Evolutionary conservation across 2,888 invertebrate species (phyloP), one percentile per base, ranked within the genome.

Genomic region (Spodoptera picta): DNA sequence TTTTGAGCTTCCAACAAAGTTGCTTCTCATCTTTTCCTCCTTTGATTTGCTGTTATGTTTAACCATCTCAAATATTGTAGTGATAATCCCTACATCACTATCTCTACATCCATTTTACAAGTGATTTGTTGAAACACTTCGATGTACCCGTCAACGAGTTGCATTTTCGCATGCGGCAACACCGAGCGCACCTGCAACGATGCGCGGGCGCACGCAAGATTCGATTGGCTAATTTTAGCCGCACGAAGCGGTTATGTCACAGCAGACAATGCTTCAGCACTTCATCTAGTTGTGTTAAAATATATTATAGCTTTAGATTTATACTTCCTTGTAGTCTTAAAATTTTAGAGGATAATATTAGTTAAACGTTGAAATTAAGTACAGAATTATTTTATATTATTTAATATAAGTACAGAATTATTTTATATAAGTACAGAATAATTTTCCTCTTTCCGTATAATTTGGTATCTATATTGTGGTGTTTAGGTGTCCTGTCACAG

Each of bases 181-280:
- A 89, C 86, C 43, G 70, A 63, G 58, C 82, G 83, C 91, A 93
- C 92, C 93, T 93, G 93, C 92, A 89, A 64, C 83, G 91, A 91
- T 91, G 92, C 92, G 91, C 89, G 69, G 66, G 88, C 89, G 89
- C 89, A 86, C 81, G 77, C 83, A 69, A 79, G 78, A 75, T 84
- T 80, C 85, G 80, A 87, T 89, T 84, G 86, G 87, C 84, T 93
- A 93, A 92, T 87, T 90, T 89, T 93, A 93, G 89, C 84, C 68
- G 65, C 83, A 75, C 83, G 75, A 77, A 84, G 82, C 84, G 78
- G 89, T 92, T 93, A 92, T 93, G 92, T 93, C 93, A 93, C 84
- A 79, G 79, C 73, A 82, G 86, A 89, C 88, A 90, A 89, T 89
- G 76, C 84, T 82, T 76, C 68, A 78, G 60, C 80, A 82, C 83